Evolutionary conservation across 2,888 invertebrate species (phyloP).

Genomic region (Leptopilina drosophilae): DNA sequence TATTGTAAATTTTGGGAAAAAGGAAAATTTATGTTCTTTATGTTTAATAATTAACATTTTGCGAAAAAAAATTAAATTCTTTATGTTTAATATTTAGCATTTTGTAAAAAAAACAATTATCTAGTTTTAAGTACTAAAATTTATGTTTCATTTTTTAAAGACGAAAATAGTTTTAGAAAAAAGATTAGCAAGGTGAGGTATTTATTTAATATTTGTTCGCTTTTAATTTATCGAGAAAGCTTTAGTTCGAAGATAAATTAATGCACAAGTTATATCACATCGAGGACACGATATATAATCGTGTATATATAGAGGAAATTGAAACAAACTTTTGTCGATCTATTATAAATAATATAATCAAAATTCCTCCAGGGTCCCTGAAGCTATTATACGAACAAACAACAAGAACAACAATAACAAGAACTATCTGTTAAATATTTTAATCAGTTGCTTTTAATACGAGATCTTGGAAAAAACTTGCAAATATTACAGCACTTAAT

Average conservation of each 20-base stretch:
- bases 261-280: background rate
- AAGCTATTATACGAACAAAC: conserved; percentile 9
- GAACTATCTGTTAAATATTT: background rate
- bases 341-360: conserved; percentile 11
- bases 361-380: conserved; percentile 4
- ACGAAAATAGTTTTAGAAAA: too few species aligned
- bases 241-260: background rate
- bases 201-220: too few species aligned
- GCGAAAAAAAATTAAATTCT: too few species aligned
- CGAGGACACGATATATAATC: background rate
- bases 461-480: background rate
- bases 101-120: too few species aligned
- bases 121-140: too few species aligned
- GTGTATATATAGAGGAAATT: background rate
- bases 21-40: too few species aligned
- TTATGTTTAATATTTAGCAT: too few species aligned
- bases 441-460: background rate
- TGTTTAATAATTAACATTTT: too few species aligned
- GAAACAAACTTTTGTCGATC: background rate
- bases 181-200: too few species aligned
- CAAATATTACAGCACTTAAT: background rate
- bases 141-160: too few species aligned
- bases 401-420: background rate
- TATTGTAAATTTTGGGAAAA: too few species aligned
- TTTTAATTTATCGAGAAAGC: too few species aligned